Evolutionary conservation across 2,888 invertebrate genomes (phyloP).

Genomic region (Volucella bombylans): DNA sequence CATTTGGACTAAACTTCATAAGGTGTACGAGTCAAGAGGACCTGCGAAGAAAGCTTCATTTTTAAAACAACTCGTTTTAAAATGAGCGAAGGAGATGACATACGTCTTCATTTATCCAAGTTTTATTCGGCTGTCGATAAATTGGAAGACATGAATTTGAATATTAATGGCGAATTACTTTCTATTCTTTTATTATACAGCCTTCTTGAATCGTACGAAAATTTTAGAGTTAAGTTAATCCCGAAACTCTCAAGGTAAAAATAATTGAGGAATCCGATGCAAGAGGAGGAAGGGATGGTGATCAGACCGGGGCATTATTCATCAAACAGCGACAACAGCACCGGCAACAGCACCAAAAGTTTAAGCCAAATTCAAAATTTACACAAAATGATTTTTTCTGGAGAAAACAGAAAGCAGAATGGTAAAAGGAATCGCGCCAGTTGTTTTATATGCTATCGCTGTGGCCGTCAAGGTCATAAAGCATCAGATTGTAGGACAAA

Average conservation of each 20-base stretch:
- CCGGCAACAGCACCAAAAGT: not conserved
- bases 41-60: constrained; percentile 20
- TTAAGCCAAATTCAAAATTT: not conserved
- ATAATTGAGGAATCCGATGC: too few relatives aligned
- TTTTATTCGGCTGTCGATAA: constrained; percentile 31
- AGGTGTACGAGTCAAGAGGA: constrained; percentile 19
- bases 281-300: constrained; percentile 1
- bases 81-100: constrained; percentile 26
- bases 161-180: constrained; percentile 40
- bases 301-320: constrained; percentile 25
- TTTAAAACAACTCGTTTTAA: constrained; percentile 30
- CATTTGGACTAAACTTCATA: not conserved
- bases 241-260: too few relatives aligned
- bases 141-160: constrained; percentile 19
- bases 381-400: not conserved
- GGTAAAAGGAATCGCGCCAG: not conserved
- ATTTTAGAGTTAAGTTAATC: too few relatives aligned
- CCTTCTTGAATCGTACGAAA: too few relatives aligned
- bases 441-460: not conserved
- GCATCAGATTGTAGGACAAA: not conserved
- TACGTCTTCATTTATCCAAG: not conserved
- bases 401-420: not conserved
- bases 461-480: not conserved
- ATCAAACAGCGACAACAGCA: not conserved
- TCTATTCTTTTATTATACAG: constrained; percentile 55